Evolutionary conservation across 2,888 invertebrate species (phyloP).

Genomic region (Lottia scabra): DNA sequence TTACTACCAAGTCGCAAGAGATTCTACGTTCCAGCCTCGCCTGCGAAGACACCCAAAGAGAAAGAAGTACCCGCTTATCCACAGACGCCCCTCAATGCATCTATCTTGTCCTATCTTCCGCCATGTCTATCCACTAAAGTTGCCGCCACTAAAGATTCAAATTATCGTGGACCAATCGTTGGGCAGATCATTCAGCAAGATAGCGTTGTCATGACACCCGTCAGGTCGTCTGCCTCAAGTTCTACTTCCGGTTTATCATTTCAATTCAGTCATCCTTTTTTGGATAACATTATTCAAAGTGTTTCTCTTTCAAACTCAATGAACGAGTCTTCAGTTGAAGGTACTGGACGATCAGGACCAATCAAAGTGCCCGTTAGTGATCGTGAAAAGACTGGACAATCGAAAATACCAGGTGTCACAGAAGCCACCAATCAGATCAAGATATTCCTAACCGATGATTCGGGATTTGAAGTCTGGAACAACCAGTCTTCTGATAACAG

Average conservation of each 20-base stretch:
- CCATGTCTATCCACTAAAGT: slow-evolving; percentile 5
- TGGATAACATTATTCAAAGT: slow-evolving; percentile 14
- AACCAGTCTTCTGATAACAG: neutral
- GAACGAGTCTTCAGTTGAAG: neutral
- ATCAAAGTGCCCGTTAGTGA: neutral
- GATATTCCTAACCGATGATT: neutral
- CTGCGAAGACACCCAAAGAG: neutral
- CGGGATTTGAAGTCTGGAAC: neutral
- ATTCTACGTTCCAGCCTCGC: neutral
- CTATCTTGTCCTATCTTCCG: neutral
- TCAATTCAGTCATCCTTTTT: slow-evolving; percentile 59
- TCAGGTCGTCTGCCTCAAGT: neutral
- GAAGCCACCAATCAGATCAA: neutral
- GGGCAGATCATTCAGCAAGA: slow-evolving; percentile 50
- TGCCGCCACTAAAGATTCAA: slow-evolving; percentile 17
- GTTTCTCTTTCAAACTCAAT: neutral
- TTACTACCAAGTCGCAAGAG: neutral
- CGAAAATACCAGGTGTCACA: neutral
- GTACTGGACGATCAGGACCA: neutral
- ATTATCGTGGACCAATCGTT: slow-evolving; percentile 49
- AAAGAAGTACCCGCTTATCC: neutral
- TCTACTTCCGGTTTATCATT: slow-evolving; percentile 39
- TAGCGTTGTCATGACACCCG: slow-evolving; percentile 15
- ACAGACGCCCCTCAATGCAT: neutral
- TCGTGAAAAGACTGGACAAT: neutral